Evolutionary conservation across 2,888 invertebrate species (phyloP).

Genomic region (Cordilura impudica): DNA sequence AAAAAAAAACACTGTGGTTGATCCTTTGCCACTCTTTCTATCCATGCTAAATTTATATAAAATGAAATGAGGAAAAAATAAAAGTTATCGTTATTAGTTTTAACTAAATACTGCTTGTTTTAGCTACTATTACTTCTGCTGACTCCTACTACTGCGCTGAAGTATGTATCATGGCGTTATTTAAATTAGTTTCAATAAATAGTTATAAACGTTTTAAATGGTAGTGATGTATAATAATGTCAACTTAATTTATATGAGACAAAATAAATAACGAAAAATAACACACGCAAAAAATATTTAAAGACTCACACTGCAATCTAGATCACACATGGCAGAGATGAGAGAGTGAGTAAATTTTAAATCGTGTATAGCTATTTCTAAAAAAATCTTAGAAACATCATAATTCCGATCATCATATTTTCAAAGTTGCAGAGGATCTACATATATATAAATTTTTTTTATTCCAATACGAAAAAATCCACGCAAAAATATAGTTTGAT

Average conservation of each 20-base stretch:
- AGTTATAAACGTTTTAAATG: constrained; percentile 60
- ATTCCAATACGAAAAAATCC: no score
- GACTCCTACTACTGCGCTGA: neutral
- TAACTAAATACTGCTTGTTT: no score
- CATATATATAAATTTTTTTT: no score
- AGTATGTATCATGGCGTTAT: constrained; percentile 48
- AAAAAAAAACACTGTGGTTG: constrained; percentile 9
- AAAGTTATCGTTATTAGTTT: constrained; percentile 54
- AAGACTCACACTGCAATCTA: constrained; percentile 31
- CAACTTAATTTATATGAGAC: constrained; percentile 66
- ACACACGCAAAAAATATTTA: constrained; percentile 47
- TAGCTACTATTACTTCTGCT: neutral
- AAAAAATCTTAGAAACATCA: no score
- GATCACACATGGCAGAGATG: constrained; percentile 37
- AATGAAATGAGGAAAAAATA: constrained; percentile 31
- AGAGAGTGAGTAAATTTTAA: constrained; percentile 50
- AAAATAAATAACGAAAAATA: constrained; percentile 39
- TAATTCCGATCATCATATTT: no score
- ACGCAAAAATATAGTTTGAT: no score
- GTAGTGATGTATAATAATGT: constrained; percentile 62
- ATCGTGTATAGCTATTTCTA: no score
- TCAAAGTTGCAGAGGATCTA: no score
- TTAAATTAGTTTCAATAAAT: constrained; percentile 62
- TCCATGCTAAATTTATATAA: constrained; percentile 42
- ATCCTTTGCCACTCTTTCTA: constrained; percentile 13